Base-by-base conservation (phyloP, 2,113 vertebrate genomes). In the Brachypodius melanocephalos region DNA sequence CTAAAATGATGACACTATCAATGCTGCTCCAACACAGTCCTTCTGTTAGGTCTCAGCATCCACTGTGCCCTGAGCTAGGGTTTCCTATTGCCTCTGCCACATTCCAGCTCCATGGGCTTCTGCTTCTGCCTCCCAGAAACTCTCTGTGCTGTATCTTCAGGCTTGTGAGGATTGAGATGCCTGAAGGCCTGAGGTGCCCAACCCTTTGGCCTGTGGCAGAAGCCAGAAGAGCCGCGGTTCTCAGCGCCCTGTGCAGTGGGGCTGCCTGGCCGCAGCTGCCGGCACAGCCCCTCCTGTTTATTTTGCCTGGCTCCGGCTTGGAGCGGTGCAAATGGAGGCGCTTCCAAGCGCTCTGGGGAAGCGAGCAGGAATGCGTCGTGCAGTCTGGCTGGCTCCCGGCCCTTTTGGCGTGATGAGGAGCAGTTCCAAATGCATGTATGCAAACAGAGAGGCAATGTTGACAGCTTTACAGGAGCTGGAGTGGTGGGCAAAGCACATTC, bases 381-480 rank as follows among this genome's bases (percentile, higher is more conserved):
- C 81, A 89, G 93, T 73, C 96, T 88, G 95, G 65, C 91, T 93
- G 94, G 94, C 93, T 93, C 75, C 67, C 4, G 3, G 24, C 88
- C 93, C 93, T 95, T 17, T 71, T 86, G 94, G 91, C 87, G 29
- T 57, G 75, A 46, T 48, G 87, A 73, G 63, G 91, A 95, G 91
- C 93, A 14, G 62, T 25, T 94, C 87, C 89, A 93, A 95, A 81
- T n/a, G 89, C 81, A 0, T 81, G 95, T 92, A 92, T 40, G 24
- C 89, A 91, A 92, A 91, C 94, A 94, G 36, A 80, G 68, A 91
- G 87, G 85, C 91, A 62, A 79, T 52, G 85, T 85, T 94, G 94
- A 89, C 85, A 93, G 93, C 93, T 94, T 93, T 90, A 42, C 42
- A n/a, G 89, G 85, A 90, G 86, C 65, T 90, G 89, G 76, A 96